Conservation (phyloP, 2,888 invertebrate genomes). For the Ypsolopha sequella region DNA sequence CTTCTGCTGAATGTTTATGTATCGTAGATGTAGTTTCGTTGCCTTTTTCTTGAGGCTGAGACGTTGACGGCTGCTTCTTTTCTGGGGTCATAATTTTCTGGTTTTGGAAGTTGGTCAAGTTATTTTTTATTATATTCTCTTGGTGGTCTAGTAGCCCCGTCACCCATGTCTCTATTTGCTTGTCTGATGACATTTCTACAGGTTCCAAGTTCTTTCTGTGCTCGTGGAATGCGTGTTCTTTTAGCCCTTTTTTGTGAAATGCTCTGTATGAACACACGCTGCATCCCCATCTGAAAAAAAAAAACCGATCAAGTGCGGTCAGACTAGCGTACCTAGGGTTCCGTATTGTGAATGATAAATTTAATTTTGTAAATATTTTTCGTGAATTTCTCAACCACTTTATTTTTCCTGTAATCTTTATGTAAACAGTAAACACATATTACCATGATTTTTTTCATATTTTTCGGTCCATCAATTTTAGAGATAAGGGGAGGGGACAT, state of each 20-base stretch:
- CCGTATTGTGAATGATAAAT: too few species aligned
- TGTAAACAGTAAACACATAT: too few species aligned
- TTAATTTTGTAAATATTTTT: too few species aligned
- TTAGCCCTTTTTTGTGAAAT: constrained; percentile 63
- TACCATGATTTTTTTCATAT: too few species aligned
- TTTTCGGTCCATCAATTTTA: too few species aligned
- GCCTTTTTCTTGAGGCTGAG: neutral
- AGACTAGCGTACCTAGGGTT: too few species aligned
- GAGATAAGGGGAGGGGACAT: too few species aligned
- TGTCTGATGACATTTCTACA: constrained; percentile 45
- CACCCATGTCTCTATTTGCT: constrained; percentile 68
- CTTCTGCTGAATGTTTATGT: neutral
- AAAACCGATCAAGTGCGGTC: neutral
- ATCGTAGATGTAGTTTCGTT: neutral
- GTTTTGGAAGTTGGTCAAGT: constrained; percentile 8
- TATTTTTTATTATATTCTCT: constrained; percentile 25
- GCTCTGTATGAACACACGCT: constrained; percentile 69
- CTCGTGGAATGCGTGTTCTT: constrained; percentile 63
- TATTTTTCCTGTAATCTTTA: too few species aligned
- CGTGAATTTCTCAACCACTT: too few species aligned
- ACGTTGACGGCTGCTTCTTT: constrained; percentile 9
- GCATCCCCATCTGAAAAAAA: constrained; percentile 69
- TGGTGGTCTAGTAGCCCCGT: constrained; percentile 37
- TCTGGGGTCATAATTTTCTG: constrained; percentile 23
- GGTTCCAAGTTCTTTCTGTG: constrained; percentile 47